Evolutionary conservation across 2,888 invertebrate species (phyloP), one percentile per base, ranked within the genome.

Genomic region (Oligia fasciuncula): DNA sequence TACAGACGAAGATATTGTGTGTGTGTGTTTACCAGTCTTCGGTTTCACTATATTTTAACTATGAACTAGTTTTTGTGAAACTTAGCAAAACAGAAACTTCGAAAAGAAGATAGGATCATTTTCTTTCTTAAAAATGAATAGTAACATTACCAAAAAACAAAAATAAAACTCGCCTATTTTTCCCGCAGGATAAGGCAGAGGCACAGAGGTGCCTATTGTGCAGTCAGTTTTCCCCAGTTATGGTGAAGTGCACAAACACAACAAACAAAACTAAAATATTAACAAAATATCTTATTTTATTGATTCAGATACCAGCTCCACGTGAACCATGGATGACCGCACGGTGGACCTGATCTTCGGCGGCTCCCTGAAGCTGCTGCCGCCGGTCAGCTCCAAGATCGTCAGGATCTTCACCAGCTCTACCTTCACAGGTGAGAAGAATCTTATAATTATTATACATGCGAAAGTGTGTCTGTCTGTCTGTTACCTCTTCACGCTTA

Each of bases 371-470:
- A 98, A 98, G 93, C 98, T 98, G 73, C 96, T 99, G 88, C 99
- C 99, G 0, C 98, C 99, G 0, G 99, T 99, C 85, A 99, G 99
- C 96, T 99, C 99, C 66, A 99, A 99, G 97, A 99, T 99, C 92
- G 99, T 99, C 49, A 97, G 99, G 89, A 99, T 99, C 91, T 99
- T 99, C 94, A 99, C 99, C 83, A 99, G 99, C 92, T 99, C 99
- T 0, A 99, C 99, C 0, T 99, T 99, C 92, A 99, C 99, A 91
- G 99, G 99, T 99, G 96, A 95, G 87, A 49, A 74, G 40, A 29
- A 4, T n/a, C 4, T n/a, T 57, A 54, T 40, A 40, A 40, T 29
- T 40, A 40, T 40, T 40, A 40, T 40, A 40, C 0, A 40, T 40
- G 40, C 40, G 40, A 40, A 40, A 40, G 40, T 40, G 40, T 40